Conservation (phyloP, 2,113 vertebrate genomes). For the Asarcornis scutulata region DNA sequence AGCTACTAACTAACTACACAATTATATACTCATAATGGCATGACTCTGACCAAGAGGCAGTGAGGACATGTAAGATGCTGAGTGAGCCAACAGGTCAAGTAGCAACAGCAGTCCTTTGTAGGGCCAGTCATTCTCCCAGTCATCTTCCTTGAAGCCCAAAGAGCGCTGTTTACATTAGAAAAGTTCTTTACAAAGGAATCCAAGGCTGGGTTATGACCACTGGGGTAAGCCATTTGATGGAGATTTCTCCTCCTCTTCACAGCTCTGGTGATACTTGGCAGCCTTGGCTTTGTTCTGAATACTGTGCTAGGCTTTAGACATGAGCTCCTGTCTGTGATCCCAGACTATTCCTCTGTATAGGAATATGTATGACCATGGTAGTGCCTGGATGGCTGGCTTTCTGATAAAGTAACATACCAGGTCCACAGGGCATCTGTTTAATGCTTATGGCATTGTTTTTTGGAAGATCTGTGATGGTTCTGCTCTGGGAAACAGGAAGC, state of each 20-base stretch:
- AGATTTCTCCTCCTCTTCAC: not conserved
- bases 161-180: slow-evolving; percentile 9
- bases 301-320: not conserved
- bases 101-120: not conserved
- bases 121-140: not conserved
- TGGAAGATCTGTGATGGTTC: not conserved
- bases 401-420: rapidly evolving
- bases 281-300: not conserved
- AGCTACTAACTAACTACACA: slow-evolving; percentile 28
- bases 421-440: not conserved
- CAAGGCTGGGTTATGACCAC: not conserved
- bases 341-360: not conserved
- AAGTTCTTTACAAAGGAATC: not conserved
- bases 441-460: not conserved
- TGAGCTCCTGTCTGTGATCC: not conserved
- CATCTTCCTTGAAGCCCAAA: not conserved
- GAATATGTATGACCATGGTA: not conserved
- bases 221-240: not conserved
- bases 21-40: slow-evolving; percentile 45
- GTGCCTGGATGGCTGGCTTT: not conserved
- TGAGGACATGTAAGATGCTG: not conserved
- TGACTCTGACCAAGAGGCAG: slow-evolving; percentile 14
- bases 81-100: slow-evolving; percentile 35
- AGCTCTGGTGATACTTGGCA: not conserved
- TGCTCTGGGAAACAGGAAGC: not conserved